Conservation (phyloP, 2,888 invertebrate genomes). For the Eupithecia pulchellata region DNA sequence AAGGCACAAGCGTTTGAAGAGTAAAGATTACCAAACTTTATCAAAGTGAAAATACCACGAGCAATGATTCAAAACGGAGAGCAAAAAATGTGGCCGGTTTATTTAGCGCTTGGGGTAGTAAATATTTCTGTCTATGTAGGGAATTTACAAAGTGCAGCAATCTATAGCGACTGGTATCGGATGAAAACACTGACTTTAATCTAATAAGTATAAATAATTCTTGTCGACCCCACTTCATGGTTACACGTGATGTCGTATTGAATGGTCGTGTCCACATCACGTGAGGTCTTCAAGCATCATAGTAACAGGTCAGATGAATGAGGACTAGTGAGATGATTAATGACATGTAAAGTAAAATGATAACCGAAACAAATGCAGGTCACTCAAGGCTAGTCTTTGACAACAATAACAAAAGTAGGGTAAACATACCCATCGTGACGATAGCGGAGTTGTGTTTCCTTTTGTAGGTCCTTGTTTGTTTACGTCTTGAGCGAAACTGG, state of each 20-base stretch:
- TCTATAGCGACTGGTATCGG: neutral
- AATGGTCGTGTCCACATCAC: no score
- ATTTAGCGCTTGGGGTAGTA: neutral
- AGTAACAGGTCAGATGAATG: neutral
- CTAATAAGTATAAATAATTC: no score
- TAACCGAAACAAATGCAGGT: conserved; percentile 19
- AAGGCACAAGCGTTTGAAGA: neutral
- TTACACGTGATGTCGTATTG: no score
- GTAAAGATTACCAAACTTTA: neutral
- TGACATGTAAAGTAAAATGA: conserved; percentile 6
- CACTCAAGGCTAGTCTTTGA: conserved; percentile 21
- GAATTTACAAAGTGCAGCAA: neutral
- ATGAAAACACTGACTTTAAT: neutral
- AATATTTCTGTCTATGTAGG: neutral
- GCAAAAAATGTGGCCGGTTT: neutral
- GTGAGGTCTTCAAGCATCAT: neutral
- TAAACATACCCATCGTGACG: conserved; percentile 75
- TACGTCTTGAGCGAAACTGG: conserved; percentile 76
- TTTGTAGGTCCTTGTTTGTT: conserved; percentile 67
- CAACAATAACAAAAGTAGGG: conserved; percentile 44
- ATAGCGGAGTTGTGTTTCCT: conserved; percentile 59
- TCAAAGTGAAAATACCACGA: conserved; percentile 8
- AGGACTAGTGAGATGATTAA: neutral
- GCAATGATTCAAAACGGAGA: neutral
- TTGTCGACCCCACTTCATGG: neutral